phyloP scores from a whole-genome alignment of 1,140 invertebrate species.

The Dolichoris vasculosae region DNA sequence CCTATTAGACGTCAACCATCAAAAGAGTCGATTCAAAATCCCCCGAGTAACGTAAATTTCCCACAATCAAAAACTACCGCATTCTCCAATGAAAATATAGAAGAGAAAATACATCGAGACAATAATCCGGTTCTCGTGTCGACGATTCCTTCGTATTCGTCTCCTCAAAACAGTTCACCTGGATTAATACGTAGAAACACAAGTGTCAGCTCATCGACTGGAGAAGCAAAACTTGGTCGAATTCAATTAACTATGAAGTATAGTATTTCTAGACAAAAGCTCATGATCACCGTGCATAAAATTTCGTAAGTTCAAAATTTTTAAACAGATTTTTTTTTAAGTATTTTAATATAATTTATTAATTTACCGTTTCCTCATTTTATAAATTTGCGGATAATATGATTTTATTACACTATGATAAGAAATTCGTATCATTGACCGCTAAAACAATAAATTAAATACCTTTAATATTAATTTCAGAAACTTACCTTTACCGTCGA shows the following conservation, averaged over 20 bases:
- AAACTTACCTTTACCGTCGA: conserved; percentile 84
- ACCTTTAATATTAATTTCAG: conserved; percentile 70
- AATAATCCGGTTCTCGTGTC: conserved; percentile 56
- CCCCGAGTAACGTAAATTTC: conserved; percentile 61
- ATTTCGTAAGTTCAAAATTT: conserved; percentile 81
- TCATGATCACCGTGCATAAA: conserved; percentile 90
- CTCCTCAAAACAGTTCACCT: conserved; percentile 51
- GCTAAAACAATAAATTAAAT: not conserved
- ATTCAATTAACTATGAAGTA: conserved; percentile 92
- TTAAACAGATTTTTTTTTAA: conserved; percentile 32
- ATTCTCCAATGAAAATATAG: conserved; percentile 58
- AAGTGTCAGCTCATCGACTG: conserved; percentile 77
- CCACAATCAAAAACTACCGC: conserved; percentile 55
- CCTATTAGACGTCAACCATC: conserved; percentile 68
- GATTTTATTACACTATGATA: not conserved
- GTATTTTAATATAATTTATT: too few relatives aligned
- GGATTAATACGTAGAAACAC: conserved; percentile 67
- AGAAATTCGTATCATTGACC: too few relatives aligned
- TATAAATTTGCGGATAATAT: not conserved
- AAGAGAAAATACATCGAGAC: conserved; percentile 60
- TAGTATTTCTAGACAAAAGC: conserved; percentile 85
- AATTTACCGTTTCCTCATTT: not conserved
- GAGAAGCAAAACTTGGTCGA: conserved; percentile 83
- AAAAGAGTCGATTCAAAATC: conserved; percentile 70
- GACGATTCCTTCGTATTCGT: conserved; percentile 33